phyloP scores from a whole-genome alignment of 2,797 vertebrate species.

The Xiphophorus birchmanni region DNA sequence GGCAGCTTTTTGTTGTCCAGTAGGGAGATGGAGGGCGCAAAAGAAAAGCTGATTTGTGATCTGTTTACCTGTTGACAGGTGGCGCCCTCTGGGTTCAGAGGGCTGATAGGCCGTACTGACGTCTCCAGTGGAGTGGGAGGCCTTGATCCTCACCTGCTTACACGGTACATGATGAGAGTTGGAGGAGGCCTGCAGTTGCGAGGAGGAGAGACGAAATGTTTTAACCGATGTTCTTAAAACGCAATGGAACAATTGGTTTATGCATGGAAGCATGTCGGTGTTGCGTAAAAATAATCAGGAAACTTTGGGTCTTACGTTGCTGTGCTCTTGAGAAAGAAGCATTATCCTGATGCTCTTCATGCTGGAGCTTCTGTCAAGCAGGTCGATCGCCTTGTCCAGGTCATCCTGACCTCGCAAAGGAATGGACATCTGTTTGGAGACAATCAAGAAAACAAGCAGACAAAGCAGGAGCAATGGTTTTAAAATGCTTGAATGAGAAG shows the following conservation, averaged over 20 bases:
- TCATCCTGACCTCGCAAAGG: conserved; percentile 92
- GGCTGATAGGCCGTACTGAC: conserved; percentile 88
- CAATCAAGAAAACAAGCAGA: neutral
- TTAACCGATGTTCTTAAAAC: conserved; percentile 8
- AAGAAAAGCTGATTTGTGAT: neutral
- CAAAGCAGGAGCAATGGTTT: neutral
- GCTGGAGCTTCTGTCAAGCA: conserved; percentile 93
- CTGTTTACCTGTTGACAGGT: conserved; percentile 91
- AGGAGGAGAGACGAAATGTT: conserved; percentile 9
- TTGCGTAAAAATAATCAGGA: conserved; percentile 30
- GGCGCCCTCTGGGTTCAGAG: conserved; percentile 90
- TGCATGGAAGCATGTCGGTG: neutral
- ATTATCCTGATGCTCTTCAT: conserved; percentile 98
- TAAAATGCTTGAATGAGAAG: neutral
- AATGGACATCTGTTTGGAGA: conserved; percentile 87
- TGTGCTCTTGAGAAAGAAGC: conserved; percentile 89
- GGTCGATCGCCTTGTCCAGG: conserved; percentile 94
- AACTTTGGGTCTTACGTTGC: conserved; percentile 83
- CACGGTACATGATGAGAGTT: conserved; percentile 83
- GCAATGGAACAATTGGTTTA: neutral
- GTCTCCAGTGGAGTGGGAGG: conserved; percentile 93
- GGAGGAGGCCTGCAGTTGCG: conserved; percentile 76
- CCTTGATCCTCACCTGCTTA: conserved; percentile 95
- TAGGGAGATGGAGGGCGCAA: too few species aligned
- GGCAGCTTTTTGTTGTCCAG: too few species aligned